phyloP scores from a whole-genome alignment of 2,113 vertebrate species.

The Dinomys branickii region DNA sequence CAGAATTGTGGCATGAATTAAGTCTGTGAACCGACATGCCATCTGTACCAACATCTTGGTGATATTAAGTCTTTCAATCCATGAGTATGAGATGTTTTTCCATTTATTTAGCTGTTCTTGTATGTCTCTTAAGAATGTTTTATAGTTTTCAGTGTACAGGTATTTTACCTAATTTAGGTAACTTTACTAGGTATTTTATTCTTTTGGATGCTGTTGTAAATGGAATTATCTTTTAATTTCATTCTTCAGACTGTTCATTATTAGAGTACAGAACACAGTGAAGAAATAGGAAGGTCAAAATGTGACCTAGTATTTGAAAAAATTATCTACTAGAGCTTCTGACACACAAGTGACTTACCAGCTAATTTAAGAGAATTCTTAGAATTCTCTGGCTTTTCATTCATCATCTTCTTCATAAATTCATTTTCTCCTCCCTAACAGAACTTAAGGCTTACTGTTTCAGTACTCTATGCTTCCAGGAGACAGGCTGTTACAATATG shows the following conservation, averaged over 20 bases:
- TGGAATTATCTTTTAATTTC: neutral
- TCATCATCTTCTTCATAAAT: conserved; percentile 50
- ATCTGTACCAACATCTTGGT: neutral
- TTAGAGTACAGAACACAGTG: neutral
- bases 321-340: neutral
- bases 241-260: neutral
- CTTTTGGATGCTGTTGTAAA: neutral
- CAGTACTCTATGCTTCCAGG: neutral
- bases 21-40: neutral
- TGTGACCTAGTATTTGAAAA: neutral
- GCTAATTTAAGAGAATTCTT: conserved; percentile 3
- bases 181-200: neutral
- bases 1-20: neutral
- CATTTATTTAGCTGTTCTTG: neutral
- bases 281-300: neutral
- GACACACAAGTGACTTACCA: neutral
- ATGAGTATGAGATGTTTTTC: neutral
- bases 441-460: conserved; percentile 36
- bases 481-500: neutral
- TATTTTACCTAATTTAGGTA: neutral
- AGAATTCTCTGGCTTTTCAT: neutral
- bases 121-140: neutral
- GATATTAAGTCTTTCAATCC: neutral
- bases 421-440: conserved; percentile 52
- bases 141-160: neutral